A percentile compares a stretch with the other conserved stretches of the same genome.
These are phyloP conservation scores for Mactromeris polynyma DNA, from an alignment of 2,888 invertebrate species.

Conservation along the genomic window DNA sequence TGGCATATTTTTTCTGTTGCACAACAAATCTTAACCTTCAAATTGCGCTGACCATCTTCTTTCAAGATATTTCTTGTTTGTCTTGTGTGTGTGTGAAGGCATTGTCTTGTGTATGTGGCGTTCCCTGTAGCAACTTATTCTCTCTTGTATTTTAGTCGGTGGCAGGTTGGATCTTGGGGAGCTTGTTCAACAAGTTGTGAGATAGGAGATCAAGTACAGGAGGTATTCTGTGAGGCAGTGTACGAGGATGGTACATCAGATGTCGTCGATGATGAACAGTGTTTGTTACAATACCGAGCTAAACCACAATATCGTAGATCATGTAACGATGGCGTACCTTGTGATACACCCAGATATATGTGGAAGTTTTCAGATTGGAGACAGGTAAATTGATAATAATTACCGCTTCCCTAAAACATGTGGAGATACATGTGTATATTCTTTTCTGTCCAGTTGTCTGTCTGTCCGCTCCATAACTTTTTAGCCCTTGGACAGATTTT, in stretches of 20 bases:
- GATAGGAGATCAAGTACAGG: constrained; percentile 96
- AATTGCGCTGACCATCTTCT: too few relatives aligned
- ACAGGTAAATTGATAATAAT: constrained; percentile 89
- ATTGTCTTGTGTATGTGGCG: too few relatives aligned
- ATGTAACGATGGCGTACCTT: constrained; percentile 74
- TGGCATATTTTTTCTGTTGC: too few relatives aligned
- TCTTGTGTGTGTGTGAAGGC: too few relatives aligned
- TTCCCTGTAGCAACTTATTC: too few relatives aligned
- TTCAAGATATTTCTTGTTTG: too few relatives aligned
- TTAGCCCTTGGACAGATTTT: too few relatives aligned
- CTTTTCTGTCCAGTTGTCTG: too few relatives aligned
- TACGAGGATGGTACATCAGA: constrained; percentile 62
- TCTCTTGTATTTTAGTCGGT: constrained; percentile 75
- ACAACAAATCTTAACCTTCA: too few relatives aligned
- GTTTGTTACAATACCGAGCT: constrained; percentile 65
- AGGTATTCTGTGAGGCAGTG: constrained; percentile 84
- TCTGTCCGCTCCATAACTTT: too few relatives aligned
- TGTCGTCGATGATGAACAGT: constrained; percentile 71
- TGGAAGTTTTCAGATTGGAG: constrained; percentile 94
- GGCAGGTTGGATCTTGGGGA: constrained; percentile 91
- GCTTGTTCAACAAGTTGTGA: constrained; percentile 97
- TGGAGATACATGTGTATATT: too few relatives aligned
- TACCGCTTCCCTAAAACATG: too few relatives aligned
- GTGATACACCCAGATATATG: constrained; percentile 54
- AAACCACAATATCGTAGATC: constrained; percentile 75